phyloP scores from a whole-genome alignment of 2,888 invertebrate genomes.

The Calameuta idolon region DNA sequence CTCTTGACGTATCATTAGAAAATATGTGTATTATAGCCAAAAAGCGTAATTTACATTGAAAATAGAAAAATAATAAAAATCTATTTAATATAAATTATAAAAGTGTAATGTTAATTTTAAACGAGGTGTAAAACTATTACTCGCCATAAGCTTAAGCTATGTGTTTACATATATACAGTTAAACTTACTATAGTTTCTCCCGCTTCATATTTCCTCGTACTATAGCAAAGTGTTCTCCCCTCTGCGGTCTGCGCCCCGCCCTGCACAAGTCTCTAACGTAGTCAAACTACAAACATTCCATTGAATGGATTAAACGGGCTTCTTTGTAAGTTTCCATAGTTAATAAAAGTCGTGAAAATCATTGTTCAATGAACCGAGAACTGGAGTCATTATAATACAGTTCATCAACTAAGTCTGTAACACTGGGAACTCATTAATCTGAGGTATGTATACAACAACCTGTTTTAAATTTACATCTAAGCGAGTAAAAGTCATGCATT shows the following conservation, averaged over 20 bases:
- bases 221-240: constrained; percentile 5
- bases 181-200: background rate
- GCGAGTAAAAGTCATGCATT: background rate
- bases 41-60: background rate
- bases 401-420: background rate
- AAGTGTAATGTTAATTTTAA: background rate
- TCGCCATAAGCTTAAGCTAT: background rate
- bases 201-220: background rate
- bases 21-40: constrained; percentile 82
- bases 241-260: constrained; percentile 42
- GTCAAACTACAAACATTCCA: constrained; percentile 26
- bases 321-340: background rate
- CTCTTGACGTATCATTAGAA: constrained; percentile 77
- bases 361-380: background rate
- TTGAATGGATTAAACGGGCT: background rate
- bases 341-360: background rate
- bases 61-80: constrained; percentile 10
- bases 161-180: background rate
- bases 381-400: background rate
- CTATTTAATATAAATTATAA: background rate
- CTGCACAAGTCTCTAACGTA: constrained; percentile 42
- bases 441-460: background rate
- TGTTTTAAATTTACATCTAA: background rate
- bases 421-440: background rate
- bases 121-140: background rate